Percentiles rank a stretch among this genome's conserved stretches.
These are phyloP conservation scores for Cotesia glomerata DNA, from an alignment of 1,140 invertebrate genomes.

Conservation along the genomic window DNA sequence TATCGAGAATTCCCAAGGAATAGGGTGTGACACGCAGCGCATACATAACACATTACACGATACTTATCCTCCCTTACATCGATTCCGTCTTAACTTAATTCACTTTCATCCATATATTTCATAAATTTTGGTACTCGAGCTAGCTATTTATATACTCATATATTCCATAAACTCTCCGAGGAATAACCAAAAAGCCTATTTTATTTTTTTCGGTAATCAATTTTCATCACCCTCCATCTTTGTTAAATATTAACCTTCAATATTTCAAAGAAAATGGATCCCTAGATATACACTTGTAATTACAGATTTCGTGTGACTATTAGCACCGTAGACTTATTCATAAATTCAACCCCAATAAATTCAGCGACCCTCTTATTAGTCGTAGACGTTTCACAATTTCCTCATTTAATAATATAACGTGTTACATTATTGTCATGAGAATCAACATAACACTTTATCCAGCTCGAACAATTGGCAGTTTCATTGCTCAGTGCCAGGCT, in stretches of 20 bases:
- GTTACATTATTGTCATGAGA: too few relatives aligned
- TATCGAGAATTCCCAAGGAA: background rate
- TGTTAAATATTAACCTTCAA: slow-evolving; percentile 18
- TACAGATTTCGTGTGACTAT: slow-evolving; percentile 21
- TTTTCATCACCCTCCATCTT: slow-evolving; percentile 13
- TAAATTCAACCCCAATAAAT: background rate
- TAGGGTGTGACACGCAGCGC: background rate
- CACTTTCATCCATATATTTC: background rate
- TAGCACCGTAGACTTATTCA: background rate
- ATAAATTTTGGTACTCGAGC: too few relatives aligned
- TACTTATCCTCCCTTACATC: slow-evolving; percentile 3
- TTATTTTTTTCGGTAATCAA: slow-evolving; percentile 1
- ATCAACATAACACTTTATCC: background rate
- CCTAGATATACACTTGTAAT: slow-evolving; percentile 8
- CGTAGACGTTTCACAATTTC: too few relatives aligned
- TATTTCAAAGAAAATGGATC: background rate
- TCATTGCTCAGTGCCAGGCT: too few relatives aligned
- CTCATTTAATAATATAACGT: background rate
- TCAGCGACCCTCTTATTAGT: background rate
- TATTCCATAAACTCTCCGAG: background rate
- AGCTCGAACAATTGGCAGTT: background rate
- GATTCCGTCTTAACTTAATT: slow-evolving; percentile 23
- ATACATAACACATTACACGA: background rate
- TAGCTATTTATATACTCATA: background rate
- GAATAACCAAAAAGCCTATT: slow-evolving; percentile 11